Percentiles rank a stretch among this genome's conserved stretches.
phyloP scores from a whole-genome alignment of 1,140 invertebrate genomes.

The Formica selysi region DNA sequence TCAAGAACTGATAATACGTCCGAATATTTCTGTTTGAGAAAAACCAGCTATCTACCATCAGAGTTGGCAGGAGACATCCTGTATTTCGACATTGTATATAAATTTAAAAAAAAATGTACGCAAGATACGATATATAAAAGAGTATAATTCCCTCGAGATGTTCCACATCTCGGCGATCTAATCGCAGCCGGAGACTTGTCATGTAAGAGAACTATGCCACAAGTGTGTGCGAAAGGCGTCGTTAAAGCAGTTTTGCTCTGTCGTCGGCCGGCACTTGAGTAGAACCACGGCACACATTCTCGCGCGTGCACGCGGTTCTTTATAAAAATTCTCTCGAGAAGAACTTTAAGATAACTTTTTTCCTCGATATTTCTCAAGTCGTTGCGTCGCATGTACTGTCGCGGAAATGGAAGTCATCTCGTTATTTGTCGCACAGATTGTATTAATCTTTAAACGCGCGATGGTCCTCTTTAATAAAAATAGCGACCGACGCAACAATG shows the following conservation, averaged over 20 bases:
- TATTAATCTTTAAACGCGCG: slow-evolving; percentile 5
- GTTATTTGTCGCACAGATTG: slow-evolving; percentile 19
- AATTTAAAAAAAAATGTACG: neutral
- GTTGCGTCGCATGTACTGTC: slow-evolving; percentile 23
- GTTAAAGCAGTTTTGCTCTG: slow-evolving; percentile 34
- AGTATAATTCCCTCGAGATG: slow-evolving; percentile 33
- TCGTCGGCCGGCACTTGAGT: slow-evolving; percentile 8
- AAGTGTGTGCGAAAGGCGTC: slow-evolving; percentile 22
- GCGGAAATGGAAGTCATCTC: slow-evolving; percentile 33
- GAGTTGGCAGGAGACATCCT: neutral
- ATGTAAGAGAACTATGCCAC: slow-evolving; percentile 14
- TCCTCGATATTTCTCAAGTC: slow-evolving; percentile 49
- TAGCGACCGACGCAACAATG: neutral
- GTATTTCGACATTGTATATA: slow-evolving; percentile 8
- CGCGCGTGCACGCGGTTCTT: neutral
- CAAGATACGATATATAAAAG: slow-evolving; percentile 6
- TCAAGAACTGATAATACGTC: neutral
- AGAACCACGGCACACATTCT: slow-evolving; percentile 14
- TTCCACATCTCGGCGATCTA: slow-evolving; percentile 4
- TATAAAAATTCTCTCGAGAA: slow-evolving; percentile 31
- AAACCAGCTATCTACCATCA: neutral
- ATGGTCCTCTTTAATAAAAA: neutral
- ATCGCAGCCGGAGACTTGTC: slow-evolving; percentile 14
- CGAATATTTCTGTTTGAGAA: neutral
- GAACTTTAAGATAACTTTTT: slow-evolving; percentile 51